Evolutionary conservation across 2,888 invertebrate genomes (phyloP), one percentile per base, ranked within the genome.

Genomic region (Epistrophella euchroma): DNA sequence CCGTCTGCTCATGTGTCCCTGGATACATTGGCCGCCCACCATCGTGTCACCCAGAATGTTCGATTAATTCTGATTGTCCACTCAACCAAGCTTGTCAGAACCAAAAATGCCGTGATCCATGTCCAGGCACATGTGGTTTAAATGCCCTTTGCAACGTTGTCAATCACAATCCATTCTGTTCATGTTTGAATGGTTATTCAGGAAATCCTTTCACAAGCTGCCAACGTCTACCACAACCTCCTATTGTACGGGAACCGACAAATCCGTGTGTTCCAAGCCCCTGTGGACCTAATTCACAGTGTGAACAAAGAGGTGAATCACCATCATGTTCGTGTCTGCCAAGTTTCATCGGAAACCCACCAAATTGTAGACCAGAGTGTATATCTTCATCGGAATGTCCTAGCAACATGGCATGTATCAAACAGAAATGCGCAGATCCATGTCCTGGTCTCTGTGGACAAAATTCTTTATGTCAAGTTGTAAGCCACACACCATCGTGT

Each of bases 361-460:
- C 96, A 66, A 94, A 95, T 90, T 97, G 97, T 89, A 94, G 95
- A 89, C 96, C 97, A 4, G 95, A 95, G 91, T 97, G 97, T 91
- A 93, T 95, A 6, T 94, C 95, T 45, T 96, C 96, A 88, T 93
- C 95, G 11, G 96, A 97, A 90, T 97, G 97, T 90, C 92, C 94
- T 64, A 95, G 94, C 84, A 95, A 94, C 88, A 94, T 94, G 90
- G 96, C 97, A 7, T 97, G 97, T 90, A 95, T 97, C 60, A 95
- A 94, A 88, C 94, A 95, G 92, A 96, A 95, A 91, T 97, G 97
- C 91, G 93, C 93, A 88, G 95, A 97, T 91, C 97, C 97, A 17
- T 97, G 97, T 90, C 94, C 95, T 7, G 96, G 96, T 56, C 94
- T 96, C 35, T 96, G 97, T 90, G 97, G 97, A 15, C 90, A 94